These are phyloP conservation scores for Drosophila incognita DNA, from an alignment of 2,888 invertebrate species.

Conservation along the genomic window DNA sequence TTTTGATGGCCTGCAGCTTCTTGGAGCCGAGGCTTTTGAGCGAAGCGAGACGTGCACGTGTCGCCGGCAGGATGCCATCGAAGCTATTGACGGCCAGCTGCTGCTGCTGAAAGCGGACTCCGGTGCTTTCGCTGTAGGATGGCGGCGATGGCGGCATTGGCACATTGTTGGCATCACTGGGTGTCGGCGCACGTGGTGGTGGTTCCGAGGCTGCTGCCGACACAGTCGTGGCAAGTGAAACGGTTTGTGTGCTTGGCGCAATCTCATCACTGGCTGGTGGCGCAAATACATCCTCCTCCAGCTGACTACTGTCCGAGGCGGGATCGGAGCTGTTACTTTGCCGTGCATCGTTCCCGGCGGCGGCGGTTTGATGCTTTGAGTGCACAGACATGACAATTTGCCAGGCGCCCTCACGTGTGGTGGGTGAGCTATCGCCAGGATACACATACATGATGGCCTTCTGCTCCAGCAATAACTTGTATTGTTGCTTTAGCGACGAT, in stretches of 20 bases:
- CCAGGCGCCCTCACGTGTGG: constrained; percentile 82
- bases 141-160: constrained; percentile 44
- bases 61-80: constrained; percentile 83
- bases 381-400: constrained; percentile 84
- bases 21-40: constrained; percentile 90
- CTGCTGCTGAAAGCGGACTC: constrained; percentile 70
- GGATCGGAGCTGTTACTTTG: constrained; percentile 83
- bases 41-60: constrained; percentile 87
- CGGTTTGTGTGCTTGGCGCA: constrained; percentile 44
- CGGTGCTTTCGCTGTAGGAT: constrained; percentile 64
- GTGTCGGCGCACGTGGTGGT: constrained; percentile 1
- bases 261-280: constrained; percentile 68
- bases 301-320: constrained; percentile 80
- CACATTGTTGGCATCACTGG: constrained; percentile 19
- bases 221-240: constrained; percentile 8
- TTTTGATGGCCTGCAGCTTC: constrained; percentile 88
- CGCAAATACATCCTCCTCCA: constrained; percentile 82
- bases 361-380: constrained; percentile 50
- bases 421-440: constrained; percentile 86
- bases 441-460: constrained; percentile 90
- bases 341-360: constrained; percentile 39
- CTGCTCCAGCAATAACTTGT: constrained; percentile 93
- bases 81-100: constrained; percentile 59
- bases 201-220: neutral
- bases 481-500: constrained; percentile 90